Base-by-base conservation (phyloP, 2,113 vertebrate genomes). In the Corythoichthys haematopterus region DNA sequence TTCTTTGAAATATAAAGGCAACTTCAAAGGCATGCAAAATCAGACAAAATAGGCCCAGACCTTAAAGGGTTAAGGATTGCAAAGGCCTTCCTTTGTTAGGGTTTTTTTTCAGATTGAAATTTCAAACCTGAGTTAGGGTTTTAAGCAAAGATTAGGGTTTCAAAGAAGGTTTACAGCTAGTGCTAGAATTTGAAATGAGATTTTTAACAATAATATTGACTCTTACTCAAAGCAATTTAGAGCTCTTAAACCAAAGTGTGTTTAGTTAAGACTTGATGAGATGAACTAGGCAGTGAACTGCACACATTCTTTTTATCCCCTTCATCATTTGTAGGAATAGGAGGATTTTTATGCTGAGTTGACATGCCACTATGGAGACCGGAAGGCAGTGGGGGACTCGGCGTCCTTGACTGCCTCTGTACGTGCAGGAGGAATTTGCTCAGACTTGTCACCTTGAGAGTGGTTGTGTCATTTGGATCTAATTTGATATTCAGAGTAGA, bases 391-490 rank as follows among this genome's bases (percentile, higher is more conserved):
- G 71, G 67, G 64, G 65, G 64, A 73, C 65, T 59, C 57, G 9
- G 7, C 73, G 83, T 84, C 77, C 79, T 88, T 87, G 84, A 79
- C 74, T 72, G 77, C 83, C 83, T 72, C 74, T 85, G 85, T 69
- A 58, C 58, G 80, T 85, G 80, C 83, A 76, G 62, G 66, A 77
- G 58, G 68, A 76, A 78, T 80, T 85, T 76, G 56, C 77, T 84
- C 79, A 77, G 33, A 71, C 79, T 87, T 80, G 79, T 84, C 88
- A 88, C 86, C 81, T 87, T 85, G 71, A 85, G 70, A 83, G 76
- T 33, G 12, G 69, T 85, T 82, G 79, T 83, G 74, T 83, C 74
- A 84, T 85, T 85, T 70, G 69, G 77, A 8, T 78, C 73, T 81
- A 82, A 86, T 85, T 79, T 79, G 80, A 80, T 81, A 78, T 78